These are phyloP conservation scores for Tetheella fluctuosa DNA, from an alignment of 2,888 invertebrate species.

Conservation along the genomic window DNA sequence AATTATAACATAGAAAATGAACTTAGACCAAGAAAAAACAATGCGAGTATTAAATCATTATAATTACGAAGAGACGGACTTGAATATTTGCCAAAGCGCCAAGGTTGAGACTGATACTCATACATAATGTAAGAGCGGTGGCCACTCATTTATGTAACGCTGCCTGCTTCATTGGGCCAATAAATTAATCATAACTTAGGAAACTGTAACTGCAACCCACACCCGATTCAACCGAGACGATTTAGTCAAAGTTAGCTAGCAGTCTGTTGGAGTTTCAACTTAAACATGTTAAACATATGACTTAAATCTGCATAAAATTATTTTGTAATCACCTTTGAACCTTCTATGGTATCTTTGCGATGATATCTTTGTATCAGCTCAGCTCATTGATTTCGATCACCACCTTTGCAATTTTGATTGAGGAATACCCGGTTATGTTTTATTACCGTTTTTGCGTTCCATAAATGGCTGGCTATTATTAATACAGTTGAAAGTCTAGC, in stretches of 20 bases:
- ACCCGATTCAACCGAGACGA: slow-evolving; percentile 31
- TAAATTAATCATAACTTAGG: slow-evolving; percentile 54
- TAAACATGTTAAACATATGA: too few relatives aligned
- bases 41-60: slow-evolving; percentile 27
- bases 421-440: slow-evolving; percentile 14
- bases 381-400: too few relatives aligned
- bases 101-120: slow-evolving; percentile 15
- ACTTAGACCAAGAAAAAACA: slow-evolving; percentile 14
- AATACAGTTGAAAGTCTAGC: background rate
- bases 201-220: slow-evolving; percentile 39
- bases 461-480: too few relatives aligned
- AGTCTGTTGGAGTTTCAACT: background rate
- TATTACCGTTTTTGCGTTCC: slow-evolving; percentile 43
- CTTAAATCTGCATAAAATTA: too few relatives aligned
- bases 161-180: slow-evolving; percentile 38
- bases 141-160: slow-evolving; percentile 23
- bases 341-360: background rate
- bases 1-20: background rate
- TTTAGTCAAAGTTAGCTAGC: slow-evolving; percentile 35
- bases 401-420: too few relatives aligned
- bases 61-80: slow-evolving; percentile 25
- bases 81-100: slow-evolving; percentile 25
- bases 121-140: slow-evolving; percentile 12
- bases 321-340: background rate
- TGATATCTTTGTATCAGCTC: slow-evolving; percentile 14